Percentiles rank a stretch among this genome's conserved stretches.
phyloP scores from a whole-genome alignment of 2,113 vertebrate genomes.

The Planiliza haematocheilus region DNA sequence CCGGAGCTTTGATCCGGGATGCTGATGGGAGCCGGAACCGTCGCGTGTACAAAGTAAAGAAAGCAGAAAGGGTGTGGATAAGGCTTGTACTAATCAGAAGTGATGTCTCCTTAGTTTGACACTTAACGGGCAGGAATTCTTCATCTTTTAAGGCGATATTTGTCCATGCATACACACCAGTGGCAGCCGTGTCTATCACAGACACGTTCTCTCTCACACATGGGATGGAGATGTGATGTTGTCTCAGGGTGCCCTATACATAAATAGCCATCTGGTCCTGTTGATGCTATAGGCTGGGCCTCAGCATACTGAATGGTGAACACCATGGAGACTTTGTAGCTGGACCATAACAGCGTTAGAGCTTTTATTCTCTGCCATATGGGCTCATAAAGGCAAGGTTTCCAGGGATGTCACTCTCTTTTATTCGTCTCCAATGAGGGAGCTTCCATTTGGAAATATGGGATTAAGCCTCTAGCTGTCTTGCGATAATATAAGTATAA shows the following conservation, averaged over 20 bases:
- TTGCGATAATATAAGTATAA: neutral
- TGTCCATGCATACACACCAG: neutral
- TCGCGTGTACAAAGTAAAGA: constrained; percentile 64
- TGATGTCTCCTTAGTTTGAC: constrained; percentile 12
- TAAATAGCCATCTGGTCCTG: constrained; percentile 73
- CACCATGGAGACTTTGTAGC: constrained; percentile 57
- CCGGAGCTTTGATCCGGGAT: constrained; percentile 76
- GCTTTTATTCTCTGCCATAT: constrained; percentile 73
- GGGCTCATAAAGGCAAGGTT: constrained; percentile 73
- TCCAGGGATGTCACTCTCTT: constrained; percentile 53
- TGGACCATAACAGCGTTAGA: constrained; percentile 50
- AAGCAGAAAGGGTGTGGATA: constrained; percentile 52
- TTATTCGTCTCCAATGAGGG: constrained; percentile 47
- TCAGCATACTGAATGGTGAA: constrained; percentile 41
- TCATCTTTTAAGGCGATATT: constrained; percentile 21
- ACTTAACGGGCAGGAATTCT: constrained; percentile 6
- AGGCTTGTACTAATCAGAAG: constrained; percentile 55
- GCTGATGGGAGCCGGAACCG: constrained; percentile 70
- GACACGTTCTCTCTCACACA: constrained; percentile 11
- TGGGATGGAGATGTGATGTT: constrained; percentile 39
- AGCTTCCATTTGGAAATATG: constrained; percentile 42
- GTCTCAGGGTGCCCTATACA: constrained; percentile 54
- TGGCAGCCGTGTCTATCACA: constrained; percentile 20
- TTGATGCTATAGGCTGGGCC: constrained; percentile 64
- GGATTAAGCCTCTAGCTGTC: constrained; percentile 17